Evolutionary conservation across 1,140 invertebrate species (phyloP).

Genomic region (Micrasema longulum): DNA sequence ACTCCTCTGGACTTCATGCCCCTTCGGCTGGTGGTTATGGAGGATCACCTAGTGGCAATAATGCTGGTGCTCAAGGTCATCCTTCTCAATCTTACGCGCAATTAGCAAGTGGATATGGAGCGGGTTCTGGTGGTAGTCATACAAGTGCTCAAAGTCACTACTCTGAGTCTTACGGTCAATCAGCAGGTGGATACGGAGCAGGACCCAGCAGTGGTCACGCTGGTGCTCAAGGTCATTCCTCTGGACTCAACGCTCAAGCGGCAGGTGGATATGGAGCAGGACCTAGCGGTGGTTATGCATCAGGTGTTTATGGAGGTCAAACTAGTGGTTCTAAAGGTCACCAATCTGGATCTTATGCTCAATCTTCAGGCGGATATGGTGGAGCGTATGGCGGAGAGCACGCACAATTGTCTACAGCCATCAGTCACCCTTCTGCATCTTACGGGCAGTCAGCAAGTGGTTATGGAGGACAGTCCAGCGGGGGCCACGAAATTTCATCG

Average conservation of each 20-base stretch:
- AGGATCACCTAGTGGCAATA: too few relatives aligned
- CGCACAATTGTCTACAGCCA: too few relatives aligned
- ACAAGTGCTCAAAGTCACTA: too few relatives aligned
- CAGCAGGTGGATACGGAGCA: neutral
- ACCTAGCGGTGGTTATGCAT: neutral
- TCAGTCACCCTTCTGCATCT: slow-evolving; percentile 33
- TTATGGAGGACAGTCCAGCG: slow-evolving; percentile 8
- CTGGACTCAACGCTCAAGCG: neutral
- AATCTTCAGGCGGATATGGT: neutral
- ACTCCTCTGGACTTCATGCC: too few relatives aligned
- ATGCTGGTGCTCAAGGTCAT: too few relatives aligned
- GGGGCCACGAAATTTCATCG: slow-evolving; percentile 1
- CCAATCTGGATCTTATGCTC: neutral
- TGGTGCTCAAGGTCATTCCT: neutral
- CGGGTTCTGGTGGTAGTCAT: slow-evolving; percentile 16
- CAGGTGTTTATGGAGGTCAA: neutral
- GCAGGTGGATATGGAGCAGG: slow-evolving; percentile 1
- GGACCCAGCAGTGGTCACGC: neutral
- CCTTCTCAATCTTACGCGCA: neutral
- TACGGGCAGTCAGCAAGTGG: slow-evolving; percentile 28
- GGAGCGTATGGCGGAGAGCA: slow-evolving; percentile 34
- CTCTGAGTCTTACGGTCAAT: neutral
- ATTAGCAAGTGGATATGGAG: slow-evolving; percentile 7
- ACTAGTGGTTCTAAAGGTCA: neutral
- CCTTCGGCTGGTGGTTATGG: too few relatives aligned